Base-by-base conservation (phyloP, 1,140 invertebrate species). In the Hycleus cichorii region DNA sequence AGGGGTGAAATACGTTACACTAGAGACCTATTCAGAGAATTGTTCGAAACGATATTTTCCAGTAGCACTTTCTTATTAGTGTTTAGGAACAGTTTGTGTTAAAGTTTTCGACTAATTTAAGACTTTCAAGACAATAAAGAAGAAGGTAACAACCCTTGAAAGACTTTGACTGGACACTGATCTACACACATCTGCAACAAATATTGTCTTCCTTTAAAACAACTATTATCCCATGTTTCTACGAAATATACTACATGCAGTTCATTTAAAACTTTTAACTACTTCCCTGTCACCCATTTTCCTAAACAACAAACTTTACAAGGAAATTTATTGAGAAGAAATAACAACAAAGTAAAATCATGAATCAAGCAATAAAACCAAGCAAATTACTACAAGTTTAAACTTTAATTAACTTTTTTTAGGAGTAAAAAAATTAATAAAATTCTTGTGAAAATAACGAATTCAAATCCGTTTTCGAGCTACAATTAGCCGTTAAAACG, bases 61-160 rank as follows among this genome's bases (percentile, higher is more conserved):
- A 32, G 32, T 57, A 53, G 66, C 67, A 70, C 69, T 69, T 69
- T 70, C 69, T 70, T 70, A 70, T 70, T 70, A 69, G 62, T 69
- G 67, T 67, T 69, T 69, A 69, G 40, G 65, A 70, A 62, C 67
- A 70, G 65, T 70, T 32, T 32, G 32, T 69, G 62, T 68, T 62
- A 66, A 69, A 70, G 65, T 4, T 32, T 69, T 66, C 67, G 65
- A 69, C 69, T 70, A 70, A 70, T 70, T 70, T 70, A 70, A 70
- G 69, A 70, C 64, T 70, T 70, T 58, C 42, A 55, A 63, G 49
- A 44, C 64, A 65, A 67, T 70, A 70, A 70, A 70, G 69, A 70
- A 68, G 66, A 58, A 65, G 63, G 67, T 69, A 70, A 70, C 69
- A 69, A 61, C 68, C 69, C 69, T 69, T 69, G 66, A 69, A 70